These are phyloP conservation scores for Stenurella melanura DNA, from an alignment of 2,888 invertebrate species.

Conservation along the genomic window DNA sequence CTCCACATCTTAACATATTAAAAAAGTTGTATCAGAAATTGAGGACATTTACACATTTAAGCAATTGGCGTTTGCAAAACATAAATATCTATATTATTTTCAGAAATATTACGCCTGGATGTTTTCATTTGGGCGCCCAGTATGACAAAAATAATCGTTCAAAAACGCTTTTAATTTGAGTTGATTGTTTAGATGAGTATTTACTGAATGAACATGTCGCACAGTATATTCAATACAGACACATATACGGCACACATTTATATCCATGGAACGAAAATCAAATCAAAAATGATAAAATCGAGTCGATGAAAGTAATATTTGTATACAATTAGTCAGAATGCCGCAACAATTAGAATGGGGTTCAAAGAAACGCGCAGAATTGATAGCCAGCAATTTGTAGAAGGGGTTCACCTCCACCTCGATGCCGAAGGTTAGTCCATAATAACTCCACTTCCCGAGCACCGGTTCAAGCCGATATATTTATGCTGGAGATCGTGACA, in stretches of 20 bases:
- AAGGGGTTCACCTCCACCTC: slow-evolving; percentile 64
- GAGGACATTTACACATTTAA: no score
- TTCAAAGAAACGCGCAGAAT: slow-evolving; percentile 65
- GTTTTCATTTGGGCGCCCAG: no score
- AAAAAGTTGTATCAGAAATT: no score
- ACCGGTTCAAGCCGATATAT: slow-evolving; percentile 68
- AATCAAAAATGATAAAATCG: background rate
- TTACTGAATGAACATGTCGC: no score
- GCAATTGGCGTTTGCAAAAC: no score
- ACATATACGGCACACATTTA: background rate
- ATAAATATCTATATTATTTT: no score
- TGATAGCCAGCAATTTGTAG: slow-evolving; percentile 68
- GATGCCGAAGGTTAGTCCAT: slow-evolving; percentile 68
- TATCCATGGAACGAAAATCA: background rate
- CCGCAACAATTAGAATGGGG: slow-evolving; percentile 50
- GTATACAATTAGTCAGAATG: slow-evolving; percentile 48
- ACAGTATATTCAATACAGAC: no score
- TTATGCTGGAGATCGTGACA: slow-evolving; percentile 70
- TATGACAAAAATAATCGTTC: no score
- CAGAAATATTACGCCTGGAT: no score
- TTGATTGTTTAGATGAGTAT: no score
- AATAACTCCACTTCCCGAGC: slow-evolving; percentile 68
- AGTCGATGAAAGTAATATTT: slow-evolving; percentile 28
- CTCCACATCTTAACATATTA: no score
- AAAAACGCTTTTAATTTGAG: no score